Percentiles rank a stretch among this genome's conserved stretches.
phyloP scores from a whole-genome alignment of 2,797 vertebrate genomes.

The Nothura maculosa region DNA sequence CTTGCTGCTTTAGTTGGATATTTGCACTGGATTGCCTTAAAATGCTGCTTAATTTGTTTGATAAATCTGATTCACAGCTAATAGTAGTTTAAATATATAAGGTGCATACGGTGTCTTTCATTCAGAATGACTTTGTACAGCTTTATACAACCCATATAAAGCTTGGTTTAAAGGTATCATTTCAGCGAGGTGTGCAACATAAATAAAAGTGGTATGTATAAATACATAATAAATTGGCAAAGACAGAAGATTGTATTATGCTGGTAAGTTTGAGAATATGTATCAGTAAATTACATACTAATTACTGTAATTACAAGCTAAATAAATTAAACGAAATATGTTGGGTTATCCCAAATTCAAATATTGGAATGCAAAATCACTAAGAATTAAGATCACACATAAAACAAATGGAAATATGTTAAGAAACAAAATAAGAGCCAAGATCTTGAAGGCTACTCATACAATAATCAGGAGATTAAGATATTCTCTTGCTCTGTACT shows the following conservation, averaged over 20 bases:
- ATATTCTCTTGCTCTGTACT: neutral
- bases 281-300: neutral
- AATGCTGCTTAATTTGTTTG: neutral
- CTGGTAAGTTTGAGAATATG: neutral
- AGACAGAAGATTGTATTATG: neutral
- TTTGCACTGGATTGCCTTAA: slow-evolving; percentile 9
- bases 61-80: neutral
- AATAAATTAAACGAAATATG: neutral
- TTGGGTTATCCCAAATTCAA: neutral
- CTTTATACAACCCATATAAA: neutral
- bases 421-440: neutral
- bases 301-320: neutral
- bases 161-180: neutral
- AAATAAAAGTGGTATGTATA: neutral
- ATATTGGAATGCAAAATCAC: neutral
- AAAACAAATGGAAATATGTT: neutral
- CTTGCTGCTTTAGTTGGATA: neutral
- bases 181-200: neutral
- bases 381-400: neutral
- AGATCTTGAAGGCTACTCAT: neutral
- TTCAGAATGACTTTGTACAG: neutral
- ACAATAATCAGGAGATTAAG: neutral
- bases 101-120: neutral
- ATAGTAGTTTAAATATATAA: neutral
- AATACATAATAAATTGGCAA: neutral